Evolutionary conservation across 2,113 vertebrate genomes (phyloP), one percentile per base, ranked within the genome.

Genomic region (Dasyprocta punctata): DNA sequence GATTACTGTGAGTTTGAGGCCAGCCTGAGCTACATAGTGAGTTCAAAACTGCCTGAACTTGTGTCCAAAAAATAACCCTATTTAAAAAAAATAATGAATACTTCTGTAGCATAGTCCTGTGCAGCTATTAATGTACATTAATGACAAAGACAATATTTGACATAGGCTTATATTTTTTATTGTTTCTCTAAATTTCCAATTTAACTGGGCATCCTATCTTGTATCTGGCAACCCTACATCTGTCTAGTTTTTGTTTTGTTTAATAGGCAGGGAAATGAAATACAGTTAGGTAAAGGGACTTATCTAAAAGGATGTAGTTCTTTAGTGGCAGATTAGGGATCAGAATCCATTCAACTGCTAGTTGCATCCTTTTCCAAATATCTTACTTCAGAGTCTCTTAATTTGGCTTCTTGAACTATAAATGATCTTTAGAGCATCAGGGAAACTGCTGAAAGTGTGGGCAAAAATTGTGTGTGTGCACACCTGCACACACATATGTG

Each of bases 341-440:
- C 89, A 90, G 44, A 93, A 93, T 86, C 16, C 47, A 24, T 80
- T 94, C 24, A 73, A 80, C 14, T 71, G 60, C n/a, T 86, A 38
- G 16, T 52, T 89, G 30, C 44, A 52, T 77, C 24, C 26, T 93
- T 90, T 89, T 44, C 73, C 17, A 90, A 81, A 75, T 92, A 47
- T 82, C 65, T 83, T 82, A 60, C 33, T 93, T 73, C 36, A 61
- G 89, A 94, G 56, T 91, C 92, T 91, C 88, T 92, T 65, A 71
- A 61, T 47, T 92, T 84, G 49, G 44, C 49, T 97, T 95, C 56
- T 85, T 61, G 38, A 92, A 49, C 75, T 78, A 65, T 12, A 67
- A 65, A 52, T 14, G 56, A 77, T 26, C 44, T 89, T 92, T 75
- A 88, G 8, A 85, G 9, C 17, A 24, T 38, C 19, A 67, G 5